Conservation (phyloP, 2,797 vertebrate species). For the Cryptoblepharus egeriae region DNA sequence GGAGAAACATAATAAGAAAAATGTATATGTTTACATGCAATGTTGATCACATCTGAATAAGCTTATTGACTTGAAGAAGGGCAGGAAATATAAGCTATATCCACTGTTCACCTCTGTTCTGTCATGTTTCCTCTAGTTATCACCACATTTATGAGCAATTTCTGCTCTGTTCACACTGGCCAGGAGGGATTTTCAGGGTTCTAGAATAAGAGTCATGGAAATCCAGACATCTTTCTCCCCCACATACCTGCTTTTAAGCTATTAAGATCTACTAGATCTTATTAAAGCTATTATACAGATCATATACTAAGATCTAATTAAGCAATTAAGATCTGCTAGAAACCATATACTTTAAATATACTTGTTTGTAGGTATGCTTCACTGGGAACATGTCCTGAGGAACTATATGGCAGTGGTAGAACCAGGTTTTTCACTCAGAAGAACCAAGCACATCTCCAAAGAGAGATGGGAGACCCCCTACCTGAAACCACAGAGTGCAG, state of each 20-base stretch:
- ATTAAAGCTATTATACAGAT: too few relatives aligned
- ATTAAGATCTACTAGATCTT: too few relatives aligned
- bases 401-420: too few relatives aligned
- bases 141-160: neutral
- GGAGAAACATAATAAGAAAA: slow-evolving; percentile 11
- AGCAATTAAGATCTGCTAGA: too few relatives aligned
- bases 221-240: too few relatives aligned
- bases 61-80: neutral
- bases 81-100: neutral
- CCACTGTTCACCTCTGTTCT: neutral
- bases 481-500: too few relatives aligned
- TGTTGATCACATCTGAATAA: neutral
- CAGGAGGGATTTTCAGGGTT: neutral
- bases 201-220: neutral
- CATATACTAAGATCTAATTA: too few relatives aligned
- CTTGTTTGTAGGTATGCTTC: neutral
- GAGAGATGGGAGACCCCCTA: too few relatives aligned
- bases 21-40: too few relatives aligned
- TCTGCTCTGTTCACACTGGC: neutral
- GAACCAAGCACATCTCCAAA: too few relatives aligned
- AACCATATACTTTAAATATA: neutral
- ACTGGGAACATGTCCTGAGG: neutral
- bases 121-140: neutral
- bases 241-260: too few relatives aligned
- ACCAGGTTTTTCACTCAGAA: too few relatives aligned